Base-by-base conservation (phyloP, 2,113 vertebrate species). In the Ramphastos sulfuratus region DNA sequence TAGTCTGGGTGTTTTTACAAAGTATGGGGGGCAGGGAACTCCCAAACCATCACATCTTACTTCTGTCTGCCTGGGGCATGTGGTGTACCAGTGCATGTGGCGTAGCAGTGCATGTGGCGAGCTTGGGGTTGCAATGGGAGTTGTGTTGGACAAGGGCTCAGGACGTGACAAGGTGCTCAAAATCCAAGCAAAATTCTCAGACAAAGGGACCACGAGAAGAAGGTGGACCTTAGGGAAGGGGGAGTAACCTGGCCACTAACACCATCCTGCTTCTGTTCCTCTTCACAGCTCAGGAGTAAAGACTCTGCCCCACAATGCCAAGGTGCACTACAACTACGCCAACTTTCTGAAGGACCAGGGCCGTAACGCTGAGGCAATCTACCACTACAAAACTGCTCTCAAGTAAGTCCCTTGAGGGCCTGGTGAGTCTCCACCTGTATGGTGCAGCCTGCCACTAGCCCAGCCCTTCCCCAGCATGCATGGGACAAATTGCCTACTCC, bases 301-400 rank as follows among this genome's bases (percentile, higher is more conserved):
- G 97, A 99, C 99, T 67, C 96, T 99, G 92, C 99, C 99, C 84
- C 99, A 99, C 96, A 99, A 99, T 2, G 99, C 99, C 96, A 99
- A 99, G 98, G 99, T 99, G 64, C 99, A 99, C 95, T 99, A 99
- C 98, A 99, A 99, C 98, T 99, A 99, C 1, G 99, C 99, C 96
- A 99, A 99, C 96, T 99, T 99, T 93, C 98, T 99, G 95, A 99
- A 99, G 89, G 99, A 99, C 97, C 98, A 96, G 48, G 98, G 98
- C 55, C 98, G 98, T 12, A 98, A 98, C 20, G 27, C 93, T 48
- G 98, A 99, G 96, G 99, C 99, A 0, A 98, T 99, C 94, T 97
- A 98, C 95, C 99, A 99, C 96, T 99, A 99, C 97, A 98, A 97
- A 94, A 98, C 98, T 3, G 99, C 99, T 61, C 98, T 98, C 90